Base-by-base conservation (phyloP, 2,113 vertebrate genomes). In the Phyllopteryx taeniolatus region DNA sequence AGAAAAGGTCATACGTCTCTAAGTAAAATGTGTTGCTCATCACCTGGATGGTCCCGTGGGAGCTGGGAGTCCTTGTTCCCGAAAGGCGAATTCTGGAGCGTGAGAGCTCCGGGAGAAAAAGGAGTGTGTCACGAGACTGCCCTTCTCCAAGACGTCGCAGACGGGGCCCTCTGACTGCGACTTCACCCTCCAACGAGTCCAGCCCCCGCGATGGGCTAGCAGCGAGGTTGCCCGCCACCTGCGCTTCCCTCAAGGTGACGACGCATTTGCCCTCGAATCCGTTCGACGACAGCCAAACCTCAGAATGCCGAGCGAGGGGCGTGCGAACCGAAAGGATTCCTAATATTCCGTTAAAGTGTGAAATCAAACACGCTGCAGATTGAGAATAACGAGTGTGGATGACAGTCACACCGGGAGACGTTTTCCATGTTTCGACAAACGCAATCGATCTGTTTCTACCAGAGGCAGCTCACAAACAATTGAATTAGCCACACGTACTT, bases 101-200 rank as follows among this genome's bases (percentile, higher is more conserved):
- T 77, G 81, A 83, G 72, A 86, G 84, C 78, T 14, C 47, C 47
- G 14, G 74, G 78, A 85, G 82, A 86, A 81, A 89, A 83, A 80
- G 65, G 63, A 75, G 70, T 79, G 69, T 72, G 84, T 85, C 85
- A 83, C 81, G 77, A 84, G 74, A 70, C 79, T 82, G 75, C 75
- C 76, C 89, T 75, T 78, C 75, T 78, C 65, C 66, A 71, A 22
- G 72, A 46, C 83, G 88, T 80, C 85, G 88, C 84, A 74, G 64
- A 51, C 31, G 27, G 71, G 74, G 74, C 83, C 88, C 84, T 83
- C 73, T 88, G 87, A 87, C 88, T 88, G 79, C 82, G 70, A 89
- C 90, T 92, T 89, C 87, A 82, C 85, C 75, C 86, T 81, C 88
- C 87, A 84, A 90, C 84, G 35, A 63, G 31, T 83, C 83, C 79